A percentile compares a stretch with the other conserved stretches of the same genome.
Evolutionary conservation across 2,888 invertebrate species (phyloP).

Genomic region (Nomada flava): DNA sequence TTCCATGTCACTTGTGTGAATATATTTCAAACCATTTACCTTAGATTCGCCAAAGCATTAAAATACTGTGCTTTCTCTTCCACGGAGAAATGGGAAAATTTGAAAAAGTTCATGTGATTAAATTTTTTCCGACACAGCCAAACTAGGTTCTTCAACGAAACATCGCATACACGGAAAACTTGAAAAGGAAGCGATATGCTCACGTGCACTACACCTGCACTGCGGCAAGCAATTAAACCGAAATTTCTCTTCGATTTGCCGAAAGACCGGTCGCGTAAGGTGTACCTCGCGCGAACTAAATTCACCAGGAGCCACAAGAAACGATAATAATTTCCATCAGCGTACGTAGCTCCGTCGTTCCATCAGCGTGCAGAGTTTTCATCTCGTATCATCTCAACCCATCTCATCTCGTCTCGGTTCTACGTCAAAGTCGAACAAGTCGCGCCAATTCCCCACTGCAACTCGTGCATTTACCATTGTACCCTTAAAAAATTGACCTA

Average conservation of each 20-base stretch:
- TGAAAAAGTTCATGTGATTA: too few relatives aligned
- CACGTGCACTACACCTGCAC: neutral
- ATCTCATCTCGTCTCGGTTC: constrained; percentile 27
- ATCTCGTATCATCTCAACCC: constrained; percentile 27
- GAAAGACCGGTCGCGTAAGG: constrained; percentile 27
- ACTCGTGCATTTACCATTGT: constrained; percentile 6
- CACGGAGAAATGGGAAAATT: too few relatives aligned
- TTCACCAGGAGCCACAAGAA: constrained; percentile 48
- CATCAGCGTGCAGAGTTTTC: constrained; percentile 51
- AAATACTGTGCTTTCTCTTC: too few relatives aligned
- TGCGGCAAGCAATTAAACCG: constrained; percentile 10
- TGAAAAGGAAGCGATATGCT: neutral
- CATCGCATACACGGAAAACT: neutral
- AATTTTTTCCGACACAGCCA: neutral
- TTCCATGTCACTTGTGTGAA: too few relatives aligned
- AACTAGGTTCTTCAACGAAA: neutral
- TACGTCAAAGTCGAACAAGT: constrained; percentile 4
- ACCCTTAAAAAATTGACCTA: neutral
- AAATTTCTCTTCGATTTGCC: constrained; percentile 3
- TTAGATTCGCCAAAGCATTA: too few relatives aligned
- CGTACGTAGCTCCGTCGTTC: constrained; percentile 15
- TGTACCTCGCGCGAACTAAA: constrained; percentile 21
- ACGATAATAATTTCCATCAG: constrained; percentile 44
- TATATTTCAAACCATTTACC: too few relatives aligned
- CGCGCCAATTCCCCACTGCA: constrained; percentile 37